Evolutionary conservation across 1,140 invertebrate genomes (phyloP).

Genomic region (Eriosoma lanigerum): DNA sequence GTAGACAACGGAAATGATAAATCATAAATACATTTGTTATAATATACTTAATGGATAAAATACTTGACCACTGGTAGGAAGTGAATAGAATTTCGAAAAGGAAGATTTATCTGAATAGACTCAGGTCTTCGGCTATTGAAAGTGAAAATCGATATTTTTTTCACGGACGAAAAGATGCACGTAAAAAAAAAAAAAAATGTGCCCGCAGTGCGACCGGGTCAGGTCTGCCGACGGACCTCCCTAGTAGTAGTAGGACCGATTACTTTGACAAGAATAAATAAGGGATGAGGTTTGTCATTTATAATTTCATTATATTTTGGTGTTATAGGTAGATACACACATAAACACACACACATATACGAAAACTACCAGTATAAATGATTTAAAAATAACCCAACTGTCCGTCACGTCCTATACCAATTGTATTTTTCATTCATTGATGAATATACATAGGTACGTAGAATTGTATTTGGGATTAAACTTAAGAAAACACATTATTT

Average conservation of each 20-base stretch:
- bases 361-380: neutral
- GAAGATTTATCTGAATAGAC: constrained; percentile 5
- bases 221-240: constrained; percentile 28
- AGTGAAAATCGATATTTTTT: constrained; percentile 44
- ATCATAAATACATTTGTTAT: neutral
- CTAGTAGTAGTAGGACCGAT: constrained; percentile 1
- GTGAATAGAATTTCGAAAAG: constrained; percentile 7
- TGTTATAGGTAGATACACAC: neutral
- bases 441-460: too few relatives aligned
- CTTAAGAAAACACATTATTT: too few relatives aligned
- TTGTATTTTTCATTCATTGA: neutral
- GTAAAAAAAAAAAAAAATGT: neutral
- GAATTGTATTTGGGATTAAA: too few relatives aligned
- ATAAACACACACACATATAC: neutral
- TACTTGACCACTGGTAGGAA: neutral
- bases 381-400: neutral
- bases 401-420: neutral
- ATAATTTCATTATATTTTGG: neutral
- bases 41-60: neutral
- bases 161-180: neutral
- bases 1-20: constrained; percentile 20
- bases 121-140: constrained; percentile 19
- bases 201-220: neutral
- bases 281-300: constrained; percentile 22
- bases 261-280: constrained; percentile 29